A percentile compares a stretch with the other conserved stretches of the same genome.
Conservation (phyloP, 2,888 invertebrate species). For the Onchidella celtica region DNA sequence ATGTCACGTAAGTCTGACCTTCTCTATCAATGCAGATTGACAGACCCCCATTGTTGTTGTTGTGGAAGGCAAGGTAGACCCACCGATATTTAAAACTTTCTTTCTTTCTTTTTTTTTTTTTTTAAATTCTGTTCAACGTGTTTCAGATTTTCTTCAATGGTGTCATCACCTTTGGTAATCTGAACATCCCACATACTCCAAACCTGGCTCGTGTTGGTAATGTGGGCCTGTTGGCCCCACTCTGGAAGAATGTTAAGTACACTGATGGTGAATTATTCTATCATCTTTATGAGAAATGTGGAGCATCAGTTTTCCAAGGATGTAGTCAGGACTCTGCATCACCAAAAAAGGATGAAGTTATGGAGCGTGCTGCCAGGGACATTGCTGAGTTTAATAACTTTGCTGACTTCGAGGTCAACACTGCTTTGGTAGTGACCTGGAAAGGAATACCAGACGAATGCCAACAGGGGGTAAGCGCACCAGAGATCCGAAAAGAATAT, state of each 20-base stretch:
- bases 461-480: too few relatives aligned
- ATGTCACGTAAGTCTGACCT: too few relatives aligned
- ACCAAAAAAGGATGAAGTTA: neutral
- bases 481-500: too few relatives aligned
- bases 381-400: neutral
- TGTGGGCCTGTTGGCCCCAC: neutral
- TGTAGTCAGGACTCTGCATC: neutral
- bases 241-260: neutral
- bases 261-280: neutral
- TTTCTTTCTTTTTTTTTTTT: too few relatives aligned
- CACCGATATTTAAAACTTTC: too few relatives aligned
- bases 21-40: too few relatives aligned
- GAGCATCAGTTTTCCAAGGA: neutral
- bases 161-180: neutral
- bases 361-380: neutral
- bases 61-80: too few relatives aligned
- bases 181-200: neutral
- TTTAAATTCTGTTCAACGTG: too few relatives aligned
- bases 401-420: neutral
- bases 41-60: too few relatives aligned
- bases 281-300: conserved; percentile 19
- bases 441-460: too few relatives aligned
- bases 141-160: conserved; percentile 6
- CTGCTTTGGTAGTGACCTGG: neutral
- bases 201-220: neutral